Evolutionary conservation across 64 coral and sea anemone species (phyloP), one percentile per base, ranked within the genome.

Genomic region (Acropora tenuis): DNA sequence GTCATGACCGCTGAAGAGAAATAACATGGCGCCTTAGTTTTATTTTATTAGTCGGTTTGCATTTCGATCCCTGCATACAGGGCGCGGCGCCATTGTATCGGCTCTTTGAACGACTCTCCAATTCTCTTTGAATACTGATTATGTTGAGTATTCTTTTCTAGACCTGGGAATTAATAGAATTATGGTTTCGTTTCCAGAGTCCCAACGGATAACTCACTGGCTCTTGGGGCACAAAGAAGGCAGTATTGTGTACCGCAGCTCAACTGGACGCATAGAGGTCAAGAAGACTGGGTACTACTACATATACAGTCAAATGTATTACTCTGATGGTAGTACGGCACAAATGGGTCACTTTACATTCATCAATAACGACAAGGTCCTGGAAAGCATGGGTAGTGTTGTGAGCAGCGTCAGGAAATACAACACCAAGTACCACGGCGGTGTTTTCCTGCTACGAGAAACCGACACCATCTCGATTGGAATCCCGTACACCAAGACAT

Each of bases 221-320:
- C 11, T 1, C 2, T 10, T 63, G 12, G 44, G 60, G 80, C 80
- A 92, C 77, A 50, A 48, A 73, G 63, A 74, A 52, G 90, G 90
- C 90, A 77, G 81, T 47, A 86, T 92, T 74, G 12, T 58, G 17
- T 92, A 92, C 90, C 80, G 86, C 81, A 18, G 41, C 41, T 12
- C 17, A 19, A 78, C 80, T 55, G 90, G 90, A 19, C 59, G 52
- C 44, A 78, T 92, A 30, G 57, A 85, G 50, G 63, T 92, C 69
- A 84, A 86, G 71, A 84, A 15, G 40, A 20, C 66, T 8, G 90
- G 90, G 8, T 66, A 78, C 52, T 92, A 92, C 82, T 92, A 86
- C 55, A 83, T 92, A 20, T 92, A 92, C 74, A 76, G 80, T 12
- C 90, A 92, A 47, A 67, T 92, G 67, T 86, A 65, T 42, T 92